Conservation (phyloP, 2,797 vertebrate genomes). For the Oophaga sylvatica region DNA sequence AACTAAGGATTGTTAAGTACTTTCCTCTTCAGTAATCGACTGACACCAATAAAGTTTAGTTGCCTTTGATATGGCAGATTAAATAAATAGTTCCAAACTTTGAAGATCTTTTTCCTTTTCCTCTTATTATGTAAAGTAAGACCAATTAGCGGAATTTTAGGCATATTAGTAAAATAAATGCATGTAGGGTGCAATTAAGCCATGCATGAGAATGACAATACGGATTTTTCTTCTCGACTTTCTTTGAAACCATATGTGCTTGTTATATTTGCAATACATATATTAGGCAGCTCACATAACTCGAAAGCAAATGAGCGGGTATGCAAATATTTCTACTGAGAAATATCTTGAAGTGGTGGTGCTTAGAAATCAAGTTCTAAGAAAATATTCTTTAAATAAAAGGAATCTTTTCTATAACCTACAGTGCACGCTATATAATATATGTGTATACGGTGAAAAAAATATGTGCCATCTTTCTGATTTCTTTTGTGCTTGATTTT, state of each 20-base stretch:
- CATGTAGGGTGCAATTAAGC: conserved; percentile 25
- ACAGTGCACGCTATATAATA: neutral
- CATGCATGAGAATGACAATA: conserved; percentile 16
- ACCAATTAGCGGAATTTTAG: conserved; percentile 44
- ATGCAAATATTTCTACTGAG: neutral
- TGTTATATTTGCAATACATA: conserved; percentile 42
- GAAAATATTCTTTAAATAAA: neutral
- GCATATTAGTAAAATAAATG: conserved; percentile 22
- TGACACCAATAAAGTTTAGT: conserved; percentile 40
- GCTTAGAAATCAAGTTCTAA: neutral
- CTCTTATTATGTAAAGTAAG: conserved; percentile 29
- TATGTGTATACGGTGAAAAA: neutral
- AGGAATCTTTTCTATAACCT: neutral
- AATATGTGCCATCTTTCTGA: neutral
- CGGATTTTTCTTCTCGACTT: neutral
- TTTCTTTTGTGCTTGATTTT: neutral
- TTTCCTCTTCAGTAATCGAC: conserved; percentile 43
- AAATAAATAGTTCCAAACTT: conserved; percentile 43
- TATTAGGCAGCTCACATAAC: conserved; percentile 17
- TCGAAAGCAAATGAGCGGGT: neutral
- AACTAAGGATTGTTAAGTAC: conserved; percentile 25
- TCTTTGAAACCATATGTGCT: conserved; percentile 33
- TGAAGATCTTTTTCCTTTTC: conserved; percentile 25
- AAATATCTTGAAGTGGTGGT: neutral
- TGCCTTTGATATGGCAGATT: conserved; percentile 41